Conservation (phyloP, 2,888 invertebrate species). For the Phorcus lineatus region DNA sequence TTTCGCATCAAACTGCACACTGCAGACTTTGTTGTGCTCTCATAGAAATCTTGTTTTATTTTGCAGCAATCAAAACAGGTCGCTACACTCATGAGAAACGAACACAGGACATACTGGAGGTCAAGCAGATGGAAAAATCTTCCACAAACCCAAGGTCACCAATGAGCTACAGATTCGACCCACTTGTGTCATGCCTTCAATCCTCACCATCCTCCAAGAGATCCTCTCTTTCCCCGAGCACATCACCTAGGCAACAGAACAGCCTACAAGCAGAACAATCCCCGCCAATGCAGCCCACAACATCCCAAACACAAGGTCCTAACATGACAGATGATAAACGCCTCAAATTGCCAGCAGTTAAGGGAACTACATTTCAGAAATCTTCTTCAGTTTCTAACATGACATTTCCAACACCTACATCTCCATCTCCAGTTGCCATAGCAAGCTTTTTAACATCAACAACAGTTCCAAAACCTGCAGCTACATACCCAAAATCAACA, state of each 20-base stretch:
- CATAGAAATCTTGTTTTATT: no score
- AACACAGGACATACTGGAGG: conserved; percentile 69
- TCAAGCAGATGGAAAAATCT: conserved; percentile 56
- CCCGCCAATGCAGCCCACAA: neutral
- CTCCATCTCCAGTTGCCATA: neutral
- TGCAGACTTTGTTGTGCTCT: no score
- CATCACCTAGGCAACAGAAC: no score
- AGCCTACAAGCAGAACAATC: no score
- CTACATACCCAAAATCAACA: neutral
- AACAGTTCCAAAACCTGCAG: neutral
- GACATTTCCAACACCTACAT: neutral
- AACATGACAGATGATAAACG: neutral
- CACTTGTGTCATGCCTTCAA: no score
- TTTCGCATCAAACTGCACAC: no score
- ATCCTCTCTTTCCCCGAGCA: no score
- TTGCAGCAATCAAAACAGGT: conserved; percentile 73
- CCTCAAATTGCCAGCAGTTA: neutral
- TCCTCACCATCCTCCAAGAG: no score
- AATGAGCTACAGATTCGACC: no score
- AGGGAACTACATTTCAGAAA: neutral
- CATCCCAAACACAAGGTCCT: neutral
- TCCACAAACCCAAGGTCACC: neutral
- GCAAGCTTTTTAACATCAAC: no score
- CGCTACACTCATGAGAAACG: conserved; percentile 71
- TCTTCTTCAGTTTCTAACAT: no score